Evolutionary conservation across 1,140 invertebrate genomes (phyloP).

Genomic region (Branchinecta lindahli): DNA sequence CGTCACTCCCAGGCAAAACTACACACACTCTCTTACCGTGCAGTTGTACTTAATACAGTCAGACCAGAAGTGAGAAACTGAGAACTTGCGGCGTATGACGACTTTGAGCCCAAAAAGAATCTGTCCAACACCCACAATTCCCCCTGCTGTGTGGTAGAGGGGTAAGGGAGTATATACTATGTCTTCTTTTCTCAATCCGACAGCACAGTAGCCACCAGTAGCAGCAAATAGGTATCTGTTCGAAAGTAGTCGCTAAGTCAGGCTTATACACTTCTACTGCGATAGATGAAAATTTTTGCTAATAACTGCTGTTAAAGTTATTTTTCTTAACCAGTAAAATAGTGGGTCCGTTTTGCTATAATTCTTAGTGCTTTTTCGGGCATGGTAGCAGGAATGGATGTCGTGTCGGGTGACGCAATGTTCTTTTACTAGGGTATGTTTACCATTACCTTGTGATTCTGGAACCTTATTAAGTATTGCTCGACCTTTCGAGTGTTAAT

Average conservation of each 20-base stretch:
- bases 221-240: conserved; percentile 23
- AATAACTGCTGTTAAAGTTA: no score
- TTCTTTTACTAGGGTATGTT: no score
- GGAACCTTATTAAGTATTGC: no score
- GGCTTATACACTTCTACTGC: neutral
- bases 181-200: conserved; percentile 41
- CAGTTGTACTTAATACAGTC: conserved; percentile 55
- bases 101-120: conserved; percentile 36
- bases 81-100: conserved; percentile 41
- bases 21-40: conserved; percentile 37
- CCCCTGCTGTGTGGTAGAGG: conserved; percentile 50
- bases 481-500: no score
- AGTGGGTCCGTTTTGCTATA: no score
- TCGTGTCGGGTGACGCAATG: no score
- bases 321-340: no score
- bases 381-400: no score
- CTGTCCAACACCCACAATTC: conserved; percentile 32
- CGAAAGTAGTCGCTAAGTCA: neutral
- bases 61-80: conserved; percentile 43
- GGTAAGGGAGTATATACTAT: conserved; percentile 47
- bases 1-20: no score
- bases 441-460: no score
- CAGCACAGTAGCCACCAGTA: conserved; percentile 19
- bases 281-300: no score
- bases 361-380: no score